Base-by-base conservation (phyloP, 2,888 invertebrate species). In the Phania funesta region DNA sequence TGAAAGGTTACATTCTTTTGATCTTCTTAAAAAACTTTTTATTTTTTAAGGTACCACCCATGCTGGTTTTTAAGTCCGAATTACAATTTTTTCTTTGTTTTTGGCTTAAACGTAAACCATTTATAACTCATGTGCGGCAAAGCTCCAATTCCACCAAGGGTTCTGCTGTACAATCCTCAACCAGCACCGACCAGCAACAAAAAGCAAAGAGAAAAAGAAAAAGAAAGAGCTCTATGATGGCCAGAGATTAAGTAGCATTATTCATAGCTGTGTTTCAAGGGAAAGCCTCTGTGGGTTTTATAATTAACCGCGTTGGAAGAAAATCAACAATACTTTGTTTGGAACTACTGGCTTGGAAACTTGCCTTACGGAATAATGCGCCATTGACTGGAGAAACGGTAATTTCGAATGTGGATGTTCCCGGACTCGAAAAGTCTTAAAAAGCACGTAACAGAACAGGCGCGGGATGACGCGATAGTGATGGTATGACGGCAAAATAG, bases 61-160 rank as follows among this genome's bases (percentile, higher is more conserved):
- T 84, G 85, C 60, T 85, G 24, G 87, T 86, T 8, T 35, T 89
- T 0, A 88, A 86, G 70, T 85, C 86, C 0, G 89, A 89, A 64
- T 24, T 89, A 0, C 68, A 82, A 22, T 89, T 89, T 48, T 64
- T 88, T 1, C 8, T 88, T 35, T 84, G 86, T 0, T 85, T 89
- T 56, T 89, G 89, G 89, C 38, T 84, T 9, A 81, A 73, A 32
- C 86, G 85, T 3, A 89, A 89, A 11, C 89, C 89, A 0, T 46
- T 87, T 52, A 84, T 79, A 8, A 87, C 86, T 3, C 85, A 87
- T 84, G 71, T 70, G 22, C 86, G 86, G 70, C 83, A 85, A 0
- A 85, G 85, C 32, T 88, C 87, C 0, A 87, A 86, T 0, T 86
- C 88, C 16, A 87, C 87, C 0, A 86, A 87, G n/a, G n/a, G n/a